These are phyloP conservation scores for Sakesphorus luctuosus DNA, from an alignment of 2,113 vertebrate species.

Conservation along the genomic window DNA sequence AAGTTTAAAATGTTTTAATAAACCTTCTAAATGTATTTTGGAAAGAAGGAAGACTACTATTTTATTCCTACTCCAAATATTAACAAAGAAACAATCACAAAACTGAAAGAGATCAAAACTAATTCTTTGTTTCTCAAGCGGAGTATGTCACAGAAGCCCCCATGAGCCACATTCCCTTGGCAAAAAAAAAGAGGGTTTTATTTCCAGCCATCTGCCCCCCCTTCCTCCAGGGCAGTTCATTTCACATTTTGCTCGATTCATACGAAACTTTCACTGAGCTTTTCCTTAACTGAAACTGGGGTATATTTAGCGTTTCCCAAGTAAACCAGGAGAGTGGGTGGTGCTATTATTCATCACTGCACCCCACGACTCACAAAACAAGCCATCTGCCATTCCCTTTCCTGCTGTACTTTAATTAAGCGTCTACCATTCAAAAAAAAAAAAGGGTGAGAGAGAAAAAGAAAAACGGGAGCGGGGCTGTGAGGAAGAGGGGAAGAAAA, in stretches of 20 bases:
- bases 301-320: slow-evolving; percentile 51
- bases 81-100: not conserved
- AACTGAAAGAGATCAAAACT: not conserved
- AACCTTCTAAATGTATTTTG: not conserved
- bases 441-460: not conserved
- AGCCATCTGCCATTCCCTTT: slow-evolving; percentile 76
- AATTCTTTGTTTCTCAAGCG: not conserved
- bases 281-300: slow-evolving; percentile 42
- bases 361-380: slow-evolving; percentile 73
- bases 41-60: not conserved
- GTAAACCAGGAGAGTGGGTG: slow-evolving; percentile 65
- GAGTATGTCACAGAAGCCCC: not conserved
- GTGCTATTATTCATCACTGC: slow-evolving; percentile 77
- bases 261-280: slow-evolving; percentile 66
- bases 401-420: slow-evolving; percentile 75
- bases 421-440: slow-evolving; percentile 59
- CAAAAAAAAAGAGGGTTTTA: not conserved
- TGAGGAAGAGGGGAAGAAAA: not conserved
- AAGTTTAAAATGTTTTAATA: not conserved
- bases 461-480: not conserved
- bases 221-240: not conserved
- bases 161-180: not conserved
- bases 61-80: not conserved
- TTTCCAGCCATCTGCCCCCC: not conserved
- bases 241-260: not conserved